Evolutionary conservation across 2,888 invertebrate species (phyloP).

Genomic region (Morpho helenor): DNA sequence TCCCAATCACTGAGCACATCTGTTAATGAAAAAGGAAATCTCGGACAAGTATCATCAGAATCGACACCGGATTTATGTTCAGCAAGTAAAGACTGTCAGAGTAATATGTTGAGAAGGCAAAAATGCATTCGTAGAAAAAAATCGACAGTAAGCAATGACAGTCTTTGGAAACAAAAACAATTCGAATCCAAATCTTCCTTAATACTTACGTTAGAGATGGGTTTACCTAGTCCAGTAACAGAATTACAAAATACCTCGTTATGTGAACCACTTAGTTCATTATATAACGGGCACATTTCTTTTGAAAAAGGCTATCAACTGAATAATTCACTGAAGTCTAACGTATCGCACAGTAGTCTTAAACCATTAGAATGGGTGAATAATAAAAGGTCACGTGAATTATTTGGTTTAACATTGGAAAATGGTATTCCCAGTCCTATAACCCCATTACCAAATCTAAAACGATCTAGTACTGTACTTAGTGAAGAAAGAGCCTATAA

Average conservation of each 20-base stretch:
- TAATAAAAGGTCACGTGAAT: constrained; percentile 52
- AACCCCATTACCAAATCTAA: constrained; percentile 62
- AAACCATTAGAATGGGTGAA: constrained; percentile 49
- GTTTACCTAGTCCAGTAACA: constrained; percentile 63
- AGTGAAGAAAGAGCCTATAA: constrained; percentile 70
- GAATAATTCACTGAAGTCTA: constrained; percentile 48
- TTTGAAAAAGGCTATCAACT: constrained; percentile 31
- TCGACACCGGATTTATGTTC: constrained; percentile 63
- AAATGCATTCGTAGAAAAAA: constrained; percentile 78
- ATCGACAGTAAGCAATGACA: constrained; percentile 65
- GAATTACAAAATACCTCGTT: constrained; percentile 57
- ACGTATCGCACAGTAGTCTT: constrained; percentile 65
- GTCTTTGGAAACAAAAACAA: constrained; percentile 47
- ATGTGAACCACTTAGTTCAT: constrained; percentile 51
- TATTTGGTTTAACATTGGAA: constrained; percentile 67
- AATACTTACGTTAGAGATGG: constrained; percentile 62
- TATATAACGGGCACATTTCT: constrained; percentile 22
- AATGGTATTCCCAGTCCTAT: constrained; percentile 76
- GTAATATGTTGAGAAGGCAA: constrained; percentile 73
- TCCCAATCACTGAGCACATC: constrained; percentile 60
- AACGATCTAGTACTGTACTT: constrained; percentile 59
- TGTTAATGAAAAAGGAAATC: constrained; percentile 40
- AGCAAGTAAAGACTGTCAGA: constrained; percentile 44
- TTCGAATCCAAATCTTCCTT: constrained; percentile 45
- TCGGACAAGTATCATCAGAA: constrained; percentile 48